Evolutionary conservation across 2,113 vertebrate genomes (phyloP).

Genomic region (Mohoua ochrocephala): DNA sequence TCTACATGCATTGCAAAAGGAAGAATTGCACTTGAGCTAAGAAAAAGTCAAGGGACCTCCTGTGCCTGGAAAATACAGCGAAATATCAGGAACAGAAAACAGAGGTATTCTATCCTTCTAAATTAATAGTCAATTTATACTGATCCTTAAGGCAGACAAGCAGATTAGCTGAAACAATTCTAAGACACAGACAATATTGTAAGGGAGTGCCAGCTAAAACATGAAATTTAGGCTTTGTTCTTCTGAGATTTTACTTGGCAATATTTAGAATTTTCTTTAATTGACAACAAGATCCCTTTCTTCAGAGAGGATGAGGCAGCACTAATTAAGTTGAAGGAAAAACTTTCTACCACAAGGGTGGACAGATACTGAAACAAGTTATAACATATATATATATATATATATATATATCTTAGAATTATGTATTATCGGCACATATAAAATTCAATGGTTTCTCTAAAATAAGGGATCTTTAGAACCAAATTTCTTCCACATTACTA

Average conservation of each 20-base stretch:
- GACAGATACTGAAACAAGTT: background rate
- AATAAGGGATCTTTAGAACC: background rate
- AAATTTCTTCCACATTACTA: background rate
- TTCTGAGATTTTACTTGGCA: background rate
- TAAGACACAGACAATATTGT: background rate
- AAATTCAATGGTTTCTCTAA: background rate
- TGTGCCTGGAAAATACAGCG: background rate
- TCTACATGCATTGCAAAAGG: background rate
- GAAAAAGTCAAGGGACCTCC: background rate
- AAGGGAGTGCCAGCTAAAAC: background rate
- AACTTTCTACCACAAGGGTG: background rate
- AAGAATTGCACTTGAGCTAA: background rate
- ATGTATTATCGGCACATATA: background rate
- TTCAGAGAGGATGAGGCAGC: background rate
- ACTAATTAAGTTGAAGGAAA: background rate
- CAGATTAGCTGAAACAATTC: background rate
- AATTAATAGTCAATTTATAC: background rate
- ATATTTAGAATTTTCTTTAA: background rate
- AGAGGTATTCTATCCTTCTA: background rate
- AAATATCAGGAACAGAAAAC: background rate
- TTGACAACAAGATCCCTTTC: background rate
- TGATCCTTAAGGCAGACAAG: background rate
- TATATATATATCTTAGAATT: background rate
- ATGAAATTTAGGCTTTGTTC: background rate
- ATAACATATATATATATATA: rapidly evolving